Base-by-base conservation (phyloP, 2,888 invertebrate genomes). In the Nemapogon koenigi region DNA sequence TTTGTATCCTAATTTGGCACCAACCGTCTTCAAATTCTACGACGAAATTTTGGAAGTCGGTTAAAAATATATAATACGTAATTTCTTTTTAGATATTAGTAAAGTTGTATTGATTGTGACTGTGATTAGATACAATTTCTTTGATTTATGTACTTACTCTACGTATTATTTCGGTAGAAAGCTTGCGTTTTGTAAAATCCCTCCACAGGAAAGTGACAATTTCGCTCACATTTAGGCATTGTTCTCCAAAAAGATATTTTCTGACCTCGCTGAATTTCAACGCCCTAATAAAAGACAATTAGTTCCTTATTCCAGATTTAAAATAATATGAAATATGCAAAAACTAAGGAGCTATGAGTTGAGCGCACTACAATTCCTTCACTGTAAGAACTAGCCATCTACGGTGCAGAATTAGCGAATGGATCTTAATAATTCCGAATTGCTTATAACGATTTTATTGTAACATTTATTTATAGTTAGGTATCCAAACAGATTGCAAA, bases 341-440 rank as follows among this genome's bases (percentile, higher is more conserved):
- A 41, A 37, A 30, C 35, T 22, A 38, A 38, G 38, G 38, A 38
- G 32, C 32, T 37, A 42, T 40, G 40, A 42, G 22, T 40, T 37
- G 37, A 37, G 39, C 42, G 38, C 39, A 42, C 40, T 35, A 40
- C 37, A 40, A 42, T 42, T 42, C 41, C 37, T 42, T 42, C 29
- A 42, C 37, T 37, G 18, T 42, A 37, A 41, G 39, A 32, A 39
- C 26, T 27, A 30, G 30, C 30, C 30, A 30, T 15, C 14, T 30
- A 30, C n/a, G n/a, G n/a, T n/a, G n/a, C n/a, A n/a, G n/a, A n/a
- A n/a, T n/a, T n/a, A n/a, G n/a, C n/a, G n/a, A n/a, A n/a, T n/a
- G n/a, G n/a, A n/a, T n/a, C n/a, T n/a, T n/a, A n/a, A n/a, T n/a
- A n/a, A n/a, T n/a, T n/a, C n/a, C n/a, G n/a, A n/a, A n/a, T n/a